phyloP scores from a whole-genome alignment of 2,797 vertebrate species.

The Artibeus jamaicensis region DNA sequence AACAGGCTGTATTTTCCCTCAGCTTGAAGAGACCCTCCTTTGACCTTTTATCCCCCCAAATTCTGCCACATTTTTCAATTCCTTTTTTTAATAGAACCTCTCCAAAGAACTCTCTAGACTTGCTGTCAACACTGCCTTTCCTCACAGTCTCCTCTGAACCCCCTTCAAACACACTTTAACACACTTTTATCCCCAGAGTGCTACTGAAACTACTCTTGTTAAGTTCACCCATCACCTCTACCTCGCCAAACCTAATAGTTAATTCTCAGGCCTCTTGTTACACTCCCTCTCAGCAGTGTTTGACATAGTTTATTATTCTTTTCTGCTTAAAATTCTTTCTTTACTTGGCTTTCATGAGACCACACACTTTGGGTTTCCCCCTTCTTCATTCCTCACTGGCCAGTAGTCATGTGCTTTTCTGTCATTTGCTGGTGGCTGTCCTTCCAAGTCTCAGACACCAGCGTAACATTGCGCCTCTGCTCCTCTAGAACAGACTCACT shows the following conservation, averaged over 20 bases:
- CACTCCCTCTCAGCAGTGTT: neutral
- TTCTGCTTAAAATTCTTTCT: neutral
- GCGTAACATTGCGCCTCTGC: neutral
- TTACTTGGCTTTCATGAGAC: neutral
- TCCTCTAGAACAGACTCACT: neutral
- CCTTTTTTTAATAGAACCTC: neutral
- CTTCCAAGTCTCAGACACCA: neutral
- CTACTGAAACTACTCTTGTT: neutral
- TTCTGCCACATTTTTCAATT: neutral
- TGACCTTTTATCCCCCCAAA: constrained; percentile 7
- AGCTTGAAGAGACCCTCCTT: neutral
- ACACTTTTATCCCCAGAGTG: neutral
- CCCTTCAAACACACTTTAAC: neutral
- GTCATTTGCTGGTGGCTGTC: neutral
- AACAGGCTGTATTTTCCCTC: neutral
- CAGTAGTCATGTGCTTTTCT: neutral
- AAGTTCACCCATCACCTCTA: neutral
- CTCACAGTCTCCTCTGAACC: neutral
- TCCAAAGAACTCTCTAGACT: constrained; percentile 26
- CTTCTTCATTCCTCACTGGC: neutral
- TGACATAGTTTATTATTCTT: neutral
- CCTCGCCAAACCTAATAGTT: neutral
- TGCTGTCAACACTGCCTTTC: neutral
- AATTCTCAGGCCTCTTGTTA: neutral
- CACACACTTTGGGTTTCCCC: neutral